phyloP scores from a whole-genome alignment of 2,888 invertebrate genomes.

The Catocala fraxini region DNA sequence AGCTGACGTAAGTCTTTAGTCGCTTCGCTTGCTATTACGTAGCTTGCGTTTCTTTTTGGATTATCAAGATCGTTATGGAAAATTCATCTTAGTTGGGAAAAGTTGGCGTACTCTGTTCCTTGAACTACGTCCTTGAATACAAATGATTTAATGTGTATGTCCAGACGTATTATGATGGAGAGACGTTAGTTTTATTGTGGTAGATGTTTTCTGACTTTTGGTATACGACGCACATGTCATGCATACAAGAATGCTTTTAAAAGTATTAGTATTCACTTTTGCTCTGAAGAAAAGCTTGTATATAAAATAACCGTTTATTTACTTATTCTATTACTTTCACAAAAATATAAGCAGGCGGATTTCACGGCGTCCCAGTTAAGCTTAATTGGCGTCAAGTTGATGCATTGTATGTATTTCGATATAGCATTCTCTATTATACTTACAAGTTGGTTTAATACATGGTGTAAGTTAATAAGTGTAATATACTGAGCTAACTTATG shows the following conservation, averaged over 20 bases:
- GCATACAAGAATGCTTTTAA: constrained; percentile 12
- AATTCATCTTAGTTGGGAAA: constrained; percentile 17
- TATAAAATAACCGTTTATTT: constrained; percentile 1
- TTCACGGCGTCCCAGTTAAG: too few species aligned
- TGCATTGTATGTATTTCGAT: too few species aligned
- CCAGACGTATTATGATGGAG: constrained; percentile 17
- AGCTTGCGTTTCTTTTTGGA: constrained; percentile 6
- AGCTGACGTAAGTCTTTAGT: constrained; percentile 4
- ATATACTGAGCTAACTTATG: too few species aligned
- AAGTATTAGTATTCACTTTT: constrained; percentile 9
- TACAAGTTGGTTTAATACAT: too few species aligned
- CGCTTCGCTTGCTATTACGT: background rate
- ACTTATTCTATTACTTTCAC: too few species aligned
- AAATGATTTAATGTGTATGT: constrained; percentile 24
- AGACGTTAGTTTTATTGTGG: constrained; percentile 16
- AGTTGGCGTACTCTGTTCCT: constrained; percentile 20
- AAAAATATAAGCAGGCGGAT: too few species aligned
- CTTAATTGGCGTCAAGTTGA: too few species aligned
- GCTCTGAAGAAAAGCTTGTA: background rate
- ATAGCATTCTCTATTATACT: too few species aligned
- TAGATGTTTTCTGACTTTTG: constrained; percentile 20
- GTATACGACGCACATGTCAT: constrained; percentile 8
- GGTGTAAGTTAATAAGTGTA: too few species aligned
- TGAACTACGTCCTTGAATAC: constrained; percentile 14
- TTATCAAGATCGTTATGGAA: constrained; percentile 8